phyloP scores from a whole-genome alignment of 2,113 vertebrate genomes.

The Eupsittula cactorum region DNA sequence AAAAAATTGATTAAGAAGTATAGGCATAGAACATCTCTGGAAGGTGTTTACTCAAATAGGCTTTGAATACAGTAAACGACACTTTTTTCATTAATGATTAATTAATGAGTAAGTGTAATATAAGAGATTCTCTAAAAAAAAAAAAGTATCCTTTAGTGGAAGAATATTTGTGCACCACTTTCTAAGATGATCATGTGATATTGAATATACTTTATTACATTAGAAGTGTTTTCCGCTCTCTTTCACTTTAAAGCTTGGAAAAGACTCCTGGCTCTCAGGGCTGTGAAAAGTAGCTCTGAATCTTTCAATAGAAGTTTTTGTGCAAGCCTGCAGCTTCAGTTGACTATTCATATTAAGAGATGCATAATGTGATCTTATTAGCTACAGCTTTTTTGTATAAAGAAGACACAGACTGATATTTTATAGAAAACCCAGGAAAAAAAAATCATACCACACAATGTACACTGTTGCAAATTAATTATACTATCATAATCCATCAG shows the following conservation, averaged over 20 bases:
- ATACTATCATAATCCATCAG: background rate
- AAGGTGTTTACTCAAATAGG: background rate
- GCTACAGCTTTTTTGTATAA: background rate
- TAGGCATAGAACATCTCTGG: background rate
- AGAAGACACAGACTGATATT: background rate
- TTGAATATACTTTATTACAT: background rate
- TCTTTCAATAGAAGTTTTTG: background rate
- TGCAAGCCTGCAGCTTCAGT: background rate
- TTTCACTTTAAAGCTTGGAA: background rate
- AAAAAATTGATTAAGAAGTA: background rate
- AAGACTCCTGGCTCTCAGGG: background rate
- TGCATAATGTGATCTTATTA: background rate
- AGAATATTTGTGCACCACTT: background rate
- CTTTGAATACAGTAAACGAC: background rate
- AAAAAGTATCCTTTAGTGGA: background rate
- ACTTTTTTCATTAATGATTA: background rate
- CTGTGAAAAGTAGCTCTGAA: background rate
- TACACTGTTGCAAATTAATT: conserved; percentile 12
- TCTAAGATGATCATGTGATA: background rate
- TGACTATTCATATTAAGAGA: background rate
- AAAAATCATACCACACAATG: background rate
- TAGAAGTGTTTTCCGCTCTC: background rate
- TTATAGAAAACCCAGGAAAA: background rate
- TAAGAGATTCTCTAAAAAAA: background rate
- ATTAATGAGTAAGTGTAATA: background rate